phyloP scores from a whole-genome alignment of 2,797 vertebrate genomes.

The Periophthalmus magnuspinnatus region DNA sequence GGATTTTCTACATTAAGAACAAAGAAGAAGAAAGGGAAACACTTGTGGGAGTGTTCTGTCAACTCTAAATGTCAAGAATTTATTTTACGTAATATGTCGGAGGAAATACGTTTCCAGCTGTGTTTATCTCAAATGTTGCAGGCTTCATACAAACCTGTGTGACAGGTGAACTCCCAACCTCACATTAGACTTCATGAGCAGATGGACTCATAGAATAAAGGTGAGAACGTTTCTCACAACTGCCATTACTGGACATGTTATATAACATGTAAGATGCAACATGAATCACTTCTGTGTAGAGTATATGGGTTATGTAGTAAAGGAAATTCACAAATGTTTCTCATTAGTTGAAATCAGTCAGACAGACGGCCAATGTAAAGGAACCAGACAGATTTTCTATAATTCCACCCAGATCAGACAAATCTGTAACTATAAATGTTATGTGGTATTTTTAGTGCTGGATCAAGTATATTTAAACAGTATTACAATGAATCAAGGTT shows the following conservation, averaged over 20 bases:
- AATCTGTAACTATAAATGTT: not conserved
- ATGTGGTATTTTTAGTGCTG: not conserved
- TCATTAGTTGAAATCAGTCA: constrained; percentile 46
- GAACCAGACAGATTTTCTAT: constrained; percentile 23
- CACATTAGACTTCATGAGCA: constrained; percentile 37
- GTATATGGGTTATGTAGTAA: constrained; percentile 36
- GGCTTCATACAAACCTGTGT: constrained; percentile 26
- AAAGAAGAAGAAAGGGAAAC: constrained; percentile 19
- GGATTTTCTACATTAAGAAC: constrained; percentile 85
- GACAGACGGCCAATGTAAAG: constrained; percentile 36
- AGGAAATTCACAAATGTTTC: constrained; percentile 50
- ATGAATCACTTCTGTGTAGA: constrained; percentile 48
- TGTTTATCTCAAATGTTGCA: constrained; percentile 43
- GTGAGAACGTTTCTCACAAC: constrained; percentile 41
- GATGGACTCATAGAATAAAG: constrained; percentile 41
- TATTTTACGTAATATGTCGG: constrained; percentile 14
- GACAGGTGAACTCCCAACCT: constrained; percentile 59
- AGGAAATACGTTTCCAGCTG: constrained; percentile 31
- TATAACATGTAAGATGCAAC: constrained; percentile 49
- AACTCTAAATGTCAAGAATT: constrained; percentile 20
- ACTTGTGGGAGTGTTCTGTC: constrained; percentile 30
- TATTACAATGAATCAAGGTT: not conserved
- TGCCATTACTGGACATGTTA: constrained; percentile 39
- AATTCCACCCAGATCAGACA: constrained; percentile 24
- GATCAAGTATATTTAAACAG: not conserved